Evolutionary conservation across 2,888 invertebrate genomes (phyloP), one percentile per base, ranked within the genome.

Genomic region (Lasioglossum vierecki): DNA sequence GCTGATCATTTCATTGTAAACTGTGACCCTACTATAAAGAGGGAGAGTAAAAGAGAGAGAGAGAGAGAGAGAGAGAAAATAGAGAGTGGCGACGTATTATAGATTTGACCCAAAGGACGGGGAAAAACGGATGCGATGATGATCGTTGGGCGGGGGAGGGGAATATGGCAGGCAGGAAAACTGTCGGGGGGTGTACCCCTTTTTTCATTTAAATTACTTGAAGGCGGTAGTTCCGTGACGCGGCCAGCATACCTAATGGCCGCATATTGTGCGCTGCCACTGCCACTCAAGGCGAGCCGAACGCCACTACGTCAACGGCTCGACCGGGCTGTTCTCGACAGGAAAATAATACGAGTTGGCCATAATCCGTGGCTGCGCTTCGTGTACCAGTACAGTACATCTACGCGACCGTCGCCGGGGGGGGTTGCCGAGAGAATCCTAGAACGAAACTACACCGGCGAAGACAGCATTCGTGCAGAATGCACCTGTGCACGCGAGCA

Each of bases 151-250:
- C 2, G 41, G 46, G 70, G 74, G 46, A 63, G 74, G 78, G 46
- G 63, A 83, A 80, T 75, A 71, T 35, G 39, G 73, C 49, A 63
- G 39, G 44, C 44, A 53, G 60, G 81, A 82, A 83, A 83, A 89
- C 76, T 77, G 79, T 76, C 70, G 74, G 49, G 78, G 78, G 85
- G 79, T 85, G 79, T 71, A 26, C 71, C 46, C 82, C 76, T 80
- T 79, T 82, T 90, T 89, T 89, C 88, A 88, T 91, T 88, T 86
- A 90, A 90, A 90, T 88, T 84, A 86, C 83, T 81, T 76, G 82
- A 83, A 86, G 86, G 87, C 84, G 82, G 83, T 79, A 83, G 88
- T 78, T 68, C 76, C 49, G 13, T 9, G 80, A 88, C 76, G 73
- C 83, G 63, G 76, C 74, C 83, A 41, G 89, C 86, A 90, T 90